phyloP scores from a whole-genome alignment of 2,113 vertebrate genomes.

The Sisor rabdophorus region DNA sequence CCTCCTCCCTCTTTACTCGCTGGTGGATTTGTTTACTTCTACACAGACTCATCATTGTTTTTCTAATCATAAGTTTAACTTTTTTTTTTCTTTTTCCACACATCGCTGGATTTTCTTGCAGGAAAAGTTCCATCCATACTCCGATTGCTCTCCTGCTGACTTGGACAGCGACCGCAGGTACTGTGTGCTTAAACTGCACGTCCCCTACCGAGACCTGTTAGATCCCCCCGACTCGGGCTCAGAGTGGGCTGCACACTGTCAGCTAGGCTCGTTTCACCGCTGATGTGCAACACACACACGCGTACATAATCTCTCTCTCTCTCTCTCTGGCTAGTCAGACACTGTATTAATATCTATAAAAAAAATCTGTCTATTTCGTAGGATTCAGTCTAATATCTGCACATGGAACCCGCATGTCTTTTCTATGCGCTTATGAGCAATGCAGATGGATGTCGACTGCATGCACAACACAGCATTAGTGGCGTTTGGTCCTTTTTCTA shows the following conservation, averaged over 20 bases:
- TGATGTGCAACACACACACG: neutral
- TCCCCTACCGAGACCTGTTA: constrained; percentile 70
- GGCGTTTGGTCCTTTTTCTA: neutral
- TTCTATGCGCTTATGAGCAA: constrained; percentile 68
- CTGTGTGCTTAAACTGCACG: constrained; percentile 72
- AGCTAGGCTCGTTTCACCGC: constrained; percentile 50
- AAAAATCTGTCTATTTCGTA: neutral
- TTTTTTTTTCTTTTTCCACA: neutral
- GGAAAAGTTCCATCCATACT: constrained; percentile 80
- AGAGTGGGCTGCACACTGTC: constrained; percentile 66
- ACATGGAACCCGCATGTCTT: constrained; percentile 43
- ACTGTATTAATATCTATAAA: neutral
- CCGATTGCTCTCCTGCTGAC: constrained; percentile 78
- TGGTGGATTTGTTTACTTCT: too few relatives aligned
- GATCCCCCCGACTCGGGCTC: constrained; percentile 58
- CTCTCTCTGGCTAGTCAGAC: neutral
- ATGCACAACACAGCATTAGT: neutral
- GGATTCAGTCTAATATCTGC: neutral
- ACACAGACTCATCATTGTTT: neutral
- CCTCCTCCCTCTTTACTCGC: too few relatives aligned
- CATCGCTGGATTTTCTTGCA: constrained; percentile 51
- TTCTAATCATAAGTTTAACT: constrained; percentile 6
- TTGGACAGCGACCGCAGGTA: constrained; percentile 92
- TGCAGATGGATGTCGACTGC: constrained; percentile 58
- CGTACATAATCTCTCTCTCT: constrained; percentile 17